phyloP scores from a whole-genome alignment of 1,140 invertebrate genomes.

The Belonocnema kinseyi region DNA sequence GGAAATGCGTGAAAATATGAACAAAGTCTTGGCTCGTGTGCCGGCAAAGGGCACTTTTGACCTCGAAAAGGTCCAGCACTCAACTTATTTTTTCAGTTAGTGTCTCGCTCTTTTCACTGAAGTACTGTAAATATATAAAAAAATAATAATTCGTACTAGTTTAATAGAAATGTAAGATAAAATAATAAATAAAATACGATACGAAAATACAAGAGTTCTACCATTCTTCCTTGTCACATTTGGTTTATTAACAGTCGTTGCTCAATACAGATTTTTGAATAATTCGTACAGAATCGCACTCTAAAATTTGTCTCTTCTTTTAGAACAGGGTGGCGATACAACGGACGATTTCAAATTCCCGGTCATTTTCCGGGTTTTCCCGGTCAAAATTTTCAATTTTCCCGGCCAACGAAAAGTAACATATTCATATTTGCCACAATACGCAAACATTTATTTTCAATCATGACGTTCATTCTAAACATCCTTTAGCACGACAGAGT shows the following conservation, averaged over 20 bases:
- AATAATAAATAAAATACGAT: not conserved
- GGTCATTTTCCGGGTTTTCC: no score
- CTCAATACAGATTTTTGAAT: not conserved
- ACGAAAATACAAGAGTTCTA: not conserved
- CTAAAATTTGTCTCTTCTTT: not conserved
- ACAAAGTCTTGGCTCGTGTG: slow-evolving; percentile 78
- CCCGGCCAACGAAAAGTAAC: no score
- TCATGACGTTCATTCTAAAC: no score
- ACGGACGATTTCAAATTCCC: no score
- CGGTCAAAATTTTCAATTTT: no score
- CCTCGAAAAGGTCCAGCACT: slow-evolving; percentile 84
- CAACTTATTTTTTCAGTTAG: slow-evolving; percentile 90
- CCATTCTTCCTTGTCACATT: not conserved
- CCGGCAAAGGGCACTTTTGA: slow-evolving; percentile 86
- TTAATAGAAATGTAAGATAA: not conserved
- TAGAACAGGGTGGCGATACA: not conserved
- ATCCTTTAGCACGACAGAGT: no score
- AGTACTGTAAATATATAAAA: no score
- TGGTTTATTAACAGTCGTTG: slow-evolving; percentile 23
- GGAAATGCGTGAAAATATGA: slow-evolving; percentile 78
- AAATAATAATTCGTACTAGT: no score
- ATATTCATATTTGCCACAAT: no score
- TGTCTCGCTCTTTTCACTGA: not conserved
- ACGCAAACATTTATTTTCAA: no score
- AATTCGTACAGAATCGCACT: not conserved